Evolutionary conservation across 1,140 invertebrate genomes (phyloP).

Genomic region (Caenorhabditis remanei): DNA sequence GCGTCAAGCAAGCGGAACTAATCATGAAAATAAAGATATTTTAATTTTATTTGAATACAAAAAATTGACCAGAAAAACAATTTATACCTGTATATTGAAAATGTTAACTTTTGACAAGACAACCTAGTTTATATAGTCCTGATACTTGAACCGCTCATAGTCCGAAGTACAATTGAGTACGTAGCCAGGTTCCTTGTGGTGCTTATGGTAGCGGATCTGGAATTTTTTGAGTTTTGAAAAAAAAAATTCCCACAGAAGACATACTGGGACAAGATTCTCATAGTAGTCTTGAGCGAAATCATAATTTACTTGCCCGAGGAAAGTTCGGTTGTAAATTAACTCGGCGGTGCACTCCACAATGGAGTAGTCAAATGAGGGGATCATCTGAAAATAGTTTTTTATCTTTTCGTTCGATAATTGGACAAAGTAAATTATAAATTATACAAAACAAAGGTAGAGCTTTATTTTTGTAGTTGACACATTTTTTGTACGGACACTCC

Average conservation of each 20-base stretch:
- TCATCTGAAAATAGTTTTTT: no score
- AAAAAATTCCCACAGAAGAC: background rate
- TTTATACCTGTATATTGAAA: background rate
- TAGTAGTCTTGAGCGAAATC: background rate
- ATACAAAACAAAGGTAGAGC: no score
- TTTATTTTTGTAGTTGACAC: no score
- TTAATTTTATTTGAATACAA: background rate
- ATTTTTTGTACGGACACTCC: no score
- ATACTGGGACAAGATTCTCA: background rate
- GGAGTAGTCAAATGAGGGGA: slow-evolving; percentile 12
- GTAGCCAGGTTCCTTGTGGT: background rate
- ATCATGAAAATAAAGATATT: background rate
- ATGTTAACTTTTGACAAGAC: no score
- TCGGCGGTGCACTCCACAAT: slow-evolving; percentile 21
- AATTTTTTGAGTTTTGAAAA: background rate
- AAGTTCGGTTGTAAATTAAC: slow-evolving; percentile 12
- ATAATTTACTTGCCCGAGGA: background rate
- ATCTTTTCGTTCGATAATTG: no score
- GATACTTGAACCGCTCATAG: background rate
- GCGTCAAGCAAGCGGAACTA: background rate
- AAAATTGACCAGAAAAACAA: no score
- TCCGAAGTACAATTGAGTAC: background rate
- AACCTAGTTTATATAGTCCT: background rate
- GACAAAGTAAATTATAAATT: no score
- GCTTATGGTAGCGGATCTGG: background rate